phyloP scores from a whole-genome alignment of 2,888 invertebrate species.

The Abscondita cerata region DNA sequence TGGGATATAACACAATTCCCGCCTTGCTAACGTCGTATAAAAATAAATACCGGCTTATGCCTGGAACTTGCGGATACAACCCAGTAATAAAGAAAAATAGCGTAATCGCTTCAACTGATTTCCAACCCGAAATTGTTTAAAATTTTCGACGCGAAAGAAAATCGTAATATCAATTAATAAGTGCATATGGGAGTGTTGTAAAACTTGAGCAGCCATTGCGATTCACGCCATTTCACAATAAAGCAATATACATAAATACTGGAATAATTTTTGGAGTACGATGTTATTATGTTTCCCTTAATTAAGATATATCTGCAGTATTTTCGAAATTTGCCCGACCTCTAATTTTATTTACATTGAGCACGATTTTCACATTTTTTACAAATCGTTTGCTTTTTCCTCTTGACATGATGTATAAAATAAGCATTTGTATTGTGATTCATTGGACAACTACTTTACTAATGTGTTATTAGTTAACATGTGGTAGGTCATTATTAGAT shows the following conservation, averaged over 20 bases:
- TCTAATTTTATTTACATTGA: slow-evolving; percentile 21
- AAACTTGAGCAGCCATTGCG: slow-evolving; percentile 45
- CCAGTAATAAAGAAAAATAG: slow-evolving; percentile 46
- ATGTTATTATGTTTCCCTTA: slow-evolving; percentile 42
- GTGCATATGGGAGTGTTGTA: slow-evolving; percentile 34
- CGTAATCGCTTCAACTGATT: slow-evolving; percentile 43
- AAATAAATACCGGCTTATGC: slow-evolving; percentile 55
- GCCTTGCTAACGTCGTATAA: slow-evolving; percentile 51
- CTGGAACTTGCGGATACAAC: slow-evolving; percentile 48
- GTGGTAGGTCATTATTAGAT: no score
- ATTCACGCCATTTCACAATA: slow-evolving; percentile 47
- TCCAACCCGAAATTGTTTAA: no score
- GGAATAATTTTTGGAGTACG: slow-evolving; percentile 45
- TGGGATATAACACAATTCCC: slow-evolving; percentile 49
- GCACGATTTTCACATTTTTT: slow-evolving; percentile 19
- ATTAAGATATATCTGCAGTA: slow-evolving; percentile 45
- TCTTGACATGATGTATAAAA: not conserved
- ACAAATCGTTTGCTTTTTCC: slow-evolving; percentile 3
- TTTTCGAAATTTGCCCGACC: slow-evolving; percentile 36
- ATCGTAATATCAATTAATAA: slow-evolving; percentile 13
- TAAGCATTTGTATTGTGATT: not conserved
- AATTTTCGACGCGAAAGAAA: not conserved
- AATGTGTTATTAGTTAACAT: no score
- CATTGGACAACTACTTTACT: not conserved
- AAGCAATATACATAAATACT: slow-evolving; percentile 48